Conservation (phyloP, 2,797 vertebrate species). For the Brachymystax lenok region DNA sequence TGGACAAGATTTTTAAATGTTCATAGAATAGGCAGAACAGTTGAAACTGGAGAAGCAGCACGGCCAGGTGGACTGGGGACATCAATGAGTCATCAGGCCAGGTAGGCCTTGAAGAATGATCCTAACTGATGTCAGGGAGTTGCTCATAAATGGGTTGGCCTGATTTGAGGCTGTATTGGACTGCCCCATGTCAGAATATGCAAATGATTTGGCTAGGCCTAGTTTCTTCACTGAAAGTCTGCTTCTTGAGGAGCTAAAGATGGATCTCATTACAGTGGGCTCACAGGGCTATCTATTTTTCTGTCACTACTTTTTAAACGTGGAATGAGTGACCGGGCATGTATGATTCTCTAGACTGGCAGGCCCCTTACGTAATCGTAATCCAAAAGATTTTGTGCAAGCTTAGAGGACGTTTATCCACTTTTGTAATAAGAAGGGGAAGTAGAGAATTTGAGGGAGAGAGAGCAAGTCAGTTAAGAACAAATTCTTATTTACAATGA, state of each 20-base stretch:
- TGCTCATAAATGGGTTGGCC: neutral
- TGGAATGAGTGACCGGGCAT: neutral
- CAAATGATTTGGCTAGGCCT: neutral
- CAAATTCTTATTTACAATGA: too few species aligned
- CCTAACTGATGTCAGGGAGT: neutral
- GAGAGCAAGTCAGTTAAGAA: too few species aligned
- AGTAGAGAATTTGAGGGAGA: neutral
- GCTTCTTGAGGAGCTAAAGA: neutral
- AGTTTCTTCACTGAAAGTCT: neutral
- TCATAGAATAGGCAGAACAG: too few species aligned
- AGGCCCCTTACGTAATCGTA: slow-evolving; percentile 16
- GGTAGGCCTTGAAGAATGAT: too few species aligned
- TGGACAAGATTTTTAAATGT: too few species aligned
- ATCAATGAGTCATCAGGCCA: too few species aligned
- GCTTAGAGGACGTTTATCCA: slow-evolving; percentile 9
- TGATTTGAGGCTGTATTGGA: neutral
- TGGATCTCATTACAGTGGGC: neutral
- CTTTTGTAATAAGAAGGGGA: slow-evolving; percentile 1
- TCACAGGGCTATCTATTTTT: neutral
- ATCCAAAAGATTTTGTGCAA: slow-evolving; percentile 17
- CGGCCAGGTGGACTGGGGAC: too few species aligned
- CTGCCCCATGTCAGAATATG: neutral
- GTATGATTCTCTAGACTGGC: slow-evolving; percentile 7
- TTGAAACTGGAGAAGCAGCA: too few species aligned
- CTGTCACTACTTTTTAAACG: neutral